phyloP scores from a whole-genome alignment of 2,797 vertebrate species.

The Sphenopsis melanotis region DNA sequence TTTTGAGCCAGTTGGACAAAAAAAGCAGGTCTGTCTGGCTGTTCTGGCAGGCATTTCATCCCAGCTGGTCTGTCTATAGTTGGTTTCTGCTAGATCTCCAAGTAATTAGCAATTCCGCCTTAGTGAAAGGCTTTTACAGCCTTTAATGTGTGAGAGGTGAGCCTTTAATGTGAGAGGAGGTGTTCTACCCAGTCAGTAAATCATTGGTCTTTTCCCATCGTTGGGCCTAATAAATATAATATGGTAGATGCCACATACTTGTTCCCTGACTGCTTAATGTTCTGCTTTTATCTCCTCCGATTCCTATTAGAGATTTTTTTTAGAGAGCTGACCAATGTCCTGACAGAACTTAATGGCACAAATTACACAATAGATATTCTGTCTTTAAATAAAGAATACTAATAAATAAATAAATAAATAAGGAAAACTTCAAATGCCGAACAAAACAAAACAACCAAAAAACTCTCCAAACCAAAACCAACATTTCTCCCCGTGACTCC shows the following conservation, averaged over 20 bases:
- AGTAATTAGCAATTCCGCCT: neutral
- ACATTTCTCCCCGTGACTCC: accelerated
- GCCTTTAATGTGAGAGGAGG: neutral
- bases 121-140: neutral
- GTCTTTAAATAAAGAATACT: neutral
- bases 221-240: neutral
- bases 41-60: neutral
- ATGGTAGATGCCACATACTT: neutral
- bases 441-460: neutral
- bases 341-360: neutral
- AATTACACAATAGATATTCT: neutral
- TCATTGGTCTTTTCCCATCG: neutral
- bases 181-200: neutral
- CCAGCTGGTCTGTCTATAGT: neutral
- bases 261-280: neutral
- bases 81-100: neutral
- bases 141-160: neutral
- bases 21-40: neutral
- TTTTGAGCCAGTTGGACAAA: neutral
- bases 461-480: neutral
- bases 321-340: neutral
- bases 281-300: neutral
- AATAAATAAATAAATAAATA: too few relatives aligned
- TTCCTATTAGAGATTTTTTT: accelerated
- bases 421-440: neutral